phyloP scores from a whole-genome alignment of 37 sponge, comb jelly and placozoan genomes.

The Lycopodina hypogea region DNA sequence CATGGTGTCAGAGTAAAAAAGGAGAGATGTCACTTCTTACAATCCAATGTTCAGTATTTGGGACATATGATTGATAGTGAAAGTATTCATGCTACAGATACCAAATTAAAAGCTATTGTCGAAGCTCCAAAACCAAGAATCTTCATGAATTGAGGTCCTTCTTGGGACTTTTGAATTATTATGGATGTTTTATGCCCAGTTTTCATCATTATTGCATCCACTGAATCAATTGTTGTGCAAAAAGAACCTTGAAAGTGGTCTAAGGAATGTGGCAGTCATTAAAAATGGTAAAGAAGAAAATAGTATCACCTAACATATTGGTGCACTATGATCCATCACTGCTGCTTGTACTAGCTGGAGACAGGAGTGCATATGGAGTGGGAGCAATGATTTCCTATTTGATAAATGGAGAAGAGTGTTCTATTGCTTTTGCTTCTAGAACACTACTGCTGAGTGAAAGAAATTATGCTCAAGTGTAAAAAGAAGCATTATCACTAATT shows the following conservation, averaged over 20 bases:
- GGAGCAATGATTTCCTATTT: slow-evolving; percentile 29
- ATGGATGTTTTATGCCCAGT: slow-evolving; percentile 15
- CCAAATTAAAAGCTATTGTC: background rate
- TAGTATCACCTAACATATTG: background rate
- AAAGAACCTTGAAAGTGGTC: slow-evolving; percentile 24
- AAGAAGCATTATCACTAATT: slow-evolving; percentile 23
- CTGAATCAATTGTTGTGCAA: slow-evolving; percentile 5
- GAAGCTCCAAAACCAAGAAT: slow-evolving; percentile 27
- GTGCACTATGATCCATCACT: slow-evolving; percentile 29
- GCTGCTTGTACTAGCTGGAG: slow-evolving; percentile 7
- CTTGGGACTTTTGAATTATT: slow-evolving; percentile 30
- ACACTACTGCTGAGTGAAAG: slow-evolving; percentile 3
- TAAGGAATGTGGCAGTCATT: background rate
- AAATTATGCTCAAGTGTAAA: slow-evolving; percentile 32
- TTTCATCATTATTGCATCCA: slow-evolving; percentile 10
- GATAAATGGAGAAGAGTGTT: slow-evolving; percentile 14
- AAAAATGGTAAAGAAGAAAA: background rate
- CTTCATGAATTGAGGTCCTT: slow-evolving; percentile 14
- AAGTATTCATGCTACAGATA: background rate
- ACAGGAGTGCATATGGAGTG: slow-evolving; percentile 11
- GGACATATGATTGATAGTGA: slow-evolving; percentile 8
- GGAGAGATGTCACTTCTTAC: background rate
- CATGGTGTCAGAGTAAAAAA: slow-evolving; percentile 1
- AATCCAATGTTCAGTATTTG: background rate
- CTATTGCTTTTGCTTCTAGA: slow-evolving; percentile 23